phyloP scores from a whole-genome alignment of 1,140 invertebrate genomes.

The Papilio xuthus region DNA sequence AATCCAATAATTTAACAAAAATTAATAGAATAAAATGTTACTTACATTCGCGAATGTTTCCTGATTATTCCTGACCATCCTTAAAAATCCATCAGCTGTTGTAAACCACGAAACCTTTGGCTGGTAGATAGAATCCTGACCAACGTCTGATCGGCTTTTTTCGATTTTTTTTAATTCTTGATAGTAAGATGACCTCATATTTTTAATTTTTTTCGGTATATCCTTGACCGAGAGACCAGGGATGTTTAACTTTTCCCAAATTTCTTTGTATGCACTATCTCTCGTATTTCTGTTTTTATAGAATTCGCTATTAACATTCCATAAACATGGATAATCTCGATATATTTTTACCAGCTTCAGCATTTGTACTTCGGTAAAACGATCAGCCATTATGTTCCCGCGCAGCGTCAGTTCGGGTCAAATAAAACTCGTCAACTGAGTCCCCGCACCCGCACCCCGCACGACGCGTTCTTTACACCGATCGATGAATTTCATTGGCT shows the following conservation, averaged over 20 bases:
- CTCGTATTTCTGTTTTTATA: conserved; percentile 20
- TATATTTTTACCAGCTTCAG: conserved; percentile 33
- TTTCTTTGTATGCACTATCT: conserved; percentile 36
- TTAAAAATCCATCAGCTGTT: conserved; percentile 39
- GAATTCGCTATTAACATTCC: conserved; percentile 14
- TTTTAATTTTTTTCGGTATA: conserved; percentile 43
- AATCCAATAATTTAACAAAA: not conserved
- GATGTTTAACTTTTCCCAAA: conserved; percentile 34
- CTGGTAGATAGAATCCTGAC: conserved; percentile 31
- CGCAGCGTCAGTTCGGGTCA: conserved; percentile 12
- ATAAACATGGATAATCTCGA: conserved; percentile 36
- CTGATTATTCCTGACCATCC: conserved; percentile 29
- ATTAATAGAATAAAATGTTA: not conserved
- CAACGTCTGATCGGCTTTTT: conserved; percentile 14
- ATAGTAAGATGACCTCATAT: conserved; percentile 38
- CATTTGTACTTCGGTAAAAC: conserved; percentile 34
- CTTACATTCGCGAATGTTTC: conserved; percentile 36
- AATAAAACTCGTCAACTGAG: not conserved
- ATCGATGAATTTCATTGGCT: conserved; percentile 22
- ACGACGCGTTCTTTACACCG: conserved; percentile 14
- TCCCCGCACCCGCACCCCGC: not conserved
- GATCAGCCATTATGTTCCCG: conserved; percentile 30
- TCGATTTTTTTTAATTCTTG: conserved; percentile 40
- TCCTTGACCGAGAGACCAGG: conserved; percentile 32
- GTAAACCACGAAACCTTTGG: conserved; percentile 39